Percentiles rank a stretch among this genome's conserved stretches.
Evolutionary conservation across 2,113 vertebrate species (phyloP).

Genomic region (Grammomys dolichurus): DNA sequence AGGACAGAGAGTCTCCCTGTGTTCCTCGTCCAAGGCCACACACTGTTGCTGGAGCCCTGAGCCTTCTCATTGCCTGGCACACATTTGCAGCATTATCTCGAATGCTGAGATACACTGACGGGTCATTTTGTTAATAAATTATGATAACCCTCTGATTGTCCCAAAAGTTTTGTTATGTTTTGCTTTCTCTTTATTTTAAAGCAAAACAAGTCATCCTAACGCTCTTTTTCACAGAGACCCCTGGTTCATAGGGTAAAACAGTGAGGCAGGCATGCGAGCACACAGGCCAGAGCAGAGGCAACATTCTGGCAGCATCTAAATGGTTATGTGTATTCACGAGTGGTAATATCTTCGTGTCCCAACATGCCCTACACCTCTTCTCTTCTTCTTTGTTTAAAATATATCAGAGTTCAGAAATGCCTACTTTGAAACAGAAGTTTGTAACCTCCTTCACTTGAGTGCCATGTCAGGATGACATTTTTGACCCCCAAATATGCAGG

Average conservation of each 20-base stretch:
- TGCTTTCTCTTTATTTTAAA: constrained; percentile 21
- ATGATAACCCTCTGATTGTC: background rate
- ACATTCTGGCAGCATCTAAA: background rate
- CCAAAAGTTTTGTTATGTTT: background rate
- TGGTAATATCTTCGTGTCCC: background rate
- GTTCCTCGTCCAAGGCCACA: constrained; percentile 66
- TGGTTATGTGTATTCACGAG: background rate
- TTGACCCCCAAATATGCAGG: fast-evolving
- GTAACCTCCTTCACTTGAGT: background rate
- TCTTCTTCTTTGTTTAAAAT: constrained; percentile 51
- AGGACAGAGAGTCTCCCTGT: constrained; percentile 76
- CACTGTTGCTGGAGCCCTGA: constrained; percentile 66
- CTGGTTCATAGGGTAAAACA: background rate
- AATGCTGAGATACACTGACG: background rate
- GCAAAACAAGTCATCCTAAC: background rate
- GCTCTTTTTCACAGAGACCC: constrained; percentile 38
- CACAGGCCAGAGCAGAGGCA: background rate
- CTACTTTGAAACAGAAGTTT: background rate
- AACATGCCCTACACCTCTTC: constrained; percentile 12
- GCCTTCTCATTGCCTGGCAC: constrained; percentile 48
- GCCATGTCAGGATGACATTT: background rate
- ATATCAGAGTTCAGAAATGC: constrained; percentile 7
- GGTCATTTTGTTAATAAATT: constrained; percentile 27
- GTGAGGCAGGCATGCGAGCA: fast-evolving
- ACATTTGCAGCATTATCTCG: background rate